These are phyloP conservation scores for Aphelenchoides avenae DNA, from an alignment of 1,140 invertebrate genomes.

Conservation along the genomic window DNA sequence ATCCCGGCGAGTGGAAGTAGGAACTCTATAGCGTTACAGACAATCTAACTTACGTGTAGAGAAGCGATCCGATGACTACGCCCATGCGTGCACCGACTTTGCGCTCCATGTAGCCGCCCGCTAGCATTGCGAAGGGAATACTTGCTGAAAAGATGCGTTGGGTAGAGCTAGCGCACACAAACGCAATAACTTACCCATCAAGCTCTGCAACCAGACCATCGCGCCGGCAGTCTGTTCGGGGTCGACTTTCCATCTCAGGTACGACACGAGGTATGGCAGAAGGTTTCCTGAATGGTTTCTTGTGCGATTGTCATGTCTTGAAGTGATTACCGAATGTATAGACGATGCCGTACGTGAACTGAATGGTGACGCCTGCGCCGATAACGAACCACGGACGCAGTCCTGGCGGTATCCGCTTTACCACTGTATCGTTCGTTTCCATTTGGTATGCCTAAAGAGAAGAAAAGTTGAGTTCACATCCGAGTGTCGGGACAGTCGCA, in stretches of 20 bases:
- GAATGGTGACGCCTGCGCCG: constrained; percentile 28
- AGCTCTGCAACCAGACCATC: constrained; percentile 38
- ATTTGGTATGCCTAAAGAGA: constrained; percentile 34
- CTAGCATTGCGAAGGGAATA: constrained; percentile 38
- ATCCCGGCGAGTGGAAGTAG: too few species aligned
- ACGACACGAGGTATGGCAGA: constrained; percentile 39
- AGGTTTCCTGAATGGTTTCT: constrained; percentile 30
- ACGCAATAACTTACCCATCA: constrained; percentile 26
- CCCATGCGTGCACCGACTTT: constrained; percentile 38
- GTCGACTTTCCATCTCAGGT: constrained; percentile 42
- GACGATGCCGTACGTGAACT: constrained; percentile 45
- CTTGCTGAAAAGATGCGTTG: constrained; percentile 25
- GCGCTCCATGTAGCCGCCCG: constrained; percentile 37
- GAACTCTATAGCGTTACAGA: too few species aligned
- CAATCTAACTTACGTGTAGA: constrained; percentile 34
- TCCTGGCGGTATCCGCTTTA: constrained; percentile 21
- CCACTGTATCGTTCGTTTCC: constrained; percentile 35
- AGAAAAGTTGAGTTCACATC: too few species aligned
- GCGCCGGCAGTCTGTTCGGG: constrained; percentile 38
- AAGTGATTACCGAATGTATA: constrained; percentile 39
- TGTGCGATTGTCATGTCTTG: not conserved
- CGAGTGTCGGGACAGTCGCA: too few species aligned
- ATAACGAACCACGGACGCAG: constrained; percentile 35
- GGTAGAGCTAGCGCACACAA: constrained; percentile 1
- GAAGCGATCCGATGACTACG: constrained; percentile 21